Conservation (phyloP, 2,888 invertebrate species). For the Drosophila birchii region DNA sequence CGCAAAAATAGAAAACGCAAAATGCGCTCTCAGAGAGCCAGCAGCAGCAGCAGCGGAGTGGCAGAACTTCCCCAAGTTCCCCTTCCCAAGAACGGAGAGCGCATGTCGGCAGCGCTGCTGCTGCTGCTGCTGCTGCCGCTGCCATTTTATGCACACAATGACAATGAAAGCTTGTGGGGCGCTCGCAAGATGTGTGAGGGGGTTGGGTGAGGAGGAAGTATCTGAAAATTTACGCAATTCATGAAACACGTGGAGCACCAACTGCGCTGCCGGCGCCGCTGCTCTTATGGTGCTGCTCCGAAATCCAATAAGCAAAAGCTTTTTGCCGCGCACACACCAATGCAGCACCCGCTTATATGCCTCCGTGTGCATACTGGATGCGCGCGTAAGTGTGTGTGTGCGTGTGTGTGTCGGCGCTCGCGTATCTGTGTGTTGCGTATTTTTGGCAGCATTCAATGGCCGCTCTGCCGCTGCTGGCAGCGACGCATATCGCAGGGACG, state of each 20-base stretch:
- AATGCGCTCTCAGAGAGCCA: slow-evolving; percentile 32
- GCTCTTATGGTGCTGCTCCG: slow-evolving; percentile 46
- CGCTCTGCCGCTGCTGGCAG: slow-evolving; percentile 27
- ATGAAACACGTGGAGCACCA: slow-evolving; percentile 76
- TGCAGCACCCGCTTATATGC: slow-evolving; percentile 73
- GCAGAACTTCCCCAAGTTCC: slow-evolving; percentile 52
- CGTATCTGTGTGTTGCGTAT: slow-evolving; percentile 76
- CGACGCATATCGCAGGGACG: slow-evolving; percentile 43
- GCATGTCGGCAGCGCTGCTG: slow-evolving; percentile 51
- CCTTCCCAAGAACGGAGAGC: slow-evolving; percentile 27
- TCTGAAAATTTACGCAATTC: slow-evolving; percentile 74
- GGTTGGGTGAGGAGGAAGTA: not conserved
- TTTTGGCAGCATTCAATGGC: slow-evolving; percentile 54
- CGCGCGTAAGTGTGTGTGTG: slow-evolving; percentile 15
- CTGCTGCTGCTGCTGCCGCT: slow-evolving; percentile 49
- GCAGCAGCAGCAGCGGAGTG: not conserved
- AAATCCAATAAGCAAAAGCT: slow-evolving; percentile 74
- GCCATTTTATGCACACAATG: slow-evolving; percentile 53
- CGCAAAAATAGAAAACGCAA: slow-evolving; percentile 51
- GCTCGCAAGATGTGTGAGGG: not conserved
- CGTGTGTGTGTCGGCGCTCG: slow-evolving; percentile 30
- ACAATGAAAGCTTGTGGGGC: slow-evolving; percentile 39
- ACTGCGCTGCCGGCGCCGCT: slow-evolving; percentile 47
- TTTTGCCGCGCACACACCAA: slow-evolving; percentile 69
- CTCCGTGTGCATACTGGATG: slow-evolving; percentile 30